Conservation (phyloP, 2,888 invertebrate genomes). For the Drosophila algonquin region DNA sequence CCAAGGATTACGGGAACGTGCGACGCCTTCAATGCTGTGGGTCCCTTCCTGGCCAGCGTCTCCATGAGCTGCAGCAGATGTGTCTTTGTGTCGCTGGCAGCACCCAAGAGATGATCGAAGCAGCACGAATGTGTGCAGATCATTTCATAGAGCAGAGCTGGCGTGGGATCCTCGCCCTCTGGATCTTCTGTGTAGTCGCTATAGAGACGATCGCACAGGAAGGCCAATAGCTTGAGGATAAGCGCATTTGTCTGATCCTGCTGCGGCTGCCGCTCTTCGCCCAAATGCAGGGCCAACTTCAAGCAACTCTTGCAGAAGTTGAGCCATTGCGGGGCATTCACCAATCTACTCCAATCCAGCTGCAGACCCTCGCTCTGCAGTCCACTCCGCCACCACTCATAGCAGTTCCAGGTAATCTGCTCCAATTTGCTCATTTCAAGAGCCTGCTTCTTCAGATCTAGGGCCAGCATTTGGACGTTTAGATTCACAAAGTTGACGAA, state of each 20-base stretch:
- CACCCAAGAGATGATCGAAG: conserved; percentile 87
- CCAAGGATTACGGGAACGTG: conserved; percentile 91
- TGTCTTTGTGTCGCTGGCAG: conserved; percentile 85
- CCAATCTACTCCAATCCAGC: conserved; percentile 75
- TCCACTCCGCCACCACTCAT: conserved; percentile 69
- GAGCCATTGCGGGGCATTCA: conserved; percentile 85
- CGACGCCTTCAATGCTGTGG: conserved; percentile 86
- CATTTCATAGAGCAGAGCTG: conserved; percentile 88
- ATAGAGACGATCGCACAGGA: conserved; percentile 86
- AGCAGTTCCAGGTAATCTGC: conserved; percentile 82
- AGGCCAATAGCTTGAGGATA: conserved; percentile 86
- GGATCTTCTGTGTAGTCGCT: conserved; percentile 78
- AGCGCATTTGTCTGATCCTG: conserved; percentile 83
- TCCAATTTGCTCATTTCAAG: conserved; percentile 85
- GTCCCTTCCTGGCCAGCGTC: conserved; percentile 87
- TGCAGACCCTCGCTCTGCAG: not conserved
- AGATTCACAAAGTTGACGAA: conserved; percentile 86
- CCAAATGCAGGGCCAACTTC: conserved; percentile 87
- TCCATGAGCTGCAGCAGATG: conserved; percentile 88
- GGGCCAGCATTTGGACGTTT: conserved; percentile 84
- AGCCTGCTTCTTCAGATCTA: conserved; percentile 83
- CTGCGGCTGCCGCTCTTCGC: conserved; percentile 71
- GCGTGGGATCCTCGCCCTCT: conserved; percentile 33
- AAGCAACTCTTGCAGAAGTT: conserved; percentile 87
- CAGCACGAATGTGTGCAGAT: conserved; percentile 91